Evolutionary conservation across 2,113 vertebrate genomes (phyloP), one percentile per base, ranked within the genome.

Genomic region (Triplophysa tibetana): DNA sequence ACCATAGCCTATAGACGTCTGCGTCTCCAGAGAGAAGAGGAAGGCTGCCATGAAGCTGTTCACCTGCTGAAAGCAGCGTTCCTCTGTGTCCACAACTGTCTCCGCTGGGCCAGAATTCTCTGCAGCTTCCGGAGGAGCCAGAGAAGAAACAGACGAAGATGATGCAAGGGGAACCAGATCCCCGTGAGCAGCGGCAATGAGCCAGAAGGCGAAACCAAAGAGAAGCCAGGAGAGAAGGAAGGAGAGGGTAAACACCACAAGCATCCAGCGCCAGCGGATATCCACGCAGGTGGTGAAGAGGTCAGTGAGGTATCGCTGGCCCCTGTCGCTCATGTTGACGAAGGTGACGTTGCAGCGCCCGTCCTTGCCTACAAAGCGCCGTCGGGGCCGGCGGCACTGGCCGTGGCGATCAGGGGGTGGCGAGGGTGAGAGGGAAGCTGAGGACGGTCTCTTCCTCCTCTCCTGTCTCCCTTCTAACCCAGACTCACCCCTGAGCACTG

Each of bases 201-300:
- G 94, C 96, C 96, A 97, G 89, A 96, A 97, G 81, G 90, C 86
- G 78, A 96, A 94, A 81, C 95, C 96, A 83, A 97, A 97, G 87
- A 97, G 90, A 80, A 96, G 91, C 96, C 96, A 97, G 87, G 95
- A 96, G 86, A 95, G 93, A 68, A 97, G 90, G 85, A 96, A 97
- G 82, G 95, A 96, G 87, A 96, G 94, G 81, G 94, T 94, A 90
- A 97, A 97, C 87, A 97, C 89, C 87, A 96, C 90, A 26, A 95
- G 89, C 95, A 97, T 96, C 96, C 96, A 97, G 83, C 95, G 94
- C 96, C 96, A 97, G 88, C 95, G 96, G 80, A 96, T 93, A 83
- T 97, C 96, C 88, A 97, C 95, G 56, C 96, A 97, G 29, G 96
- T 97, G 85, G 96, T 97, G 89, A 97, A 97, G 82, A 97, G 92